Percentiles rank a stretch among this genome's conserved stretches.
Conservation (phyloP, 2,888 invertebrate species). For the Drosophila rubida region DNA sequence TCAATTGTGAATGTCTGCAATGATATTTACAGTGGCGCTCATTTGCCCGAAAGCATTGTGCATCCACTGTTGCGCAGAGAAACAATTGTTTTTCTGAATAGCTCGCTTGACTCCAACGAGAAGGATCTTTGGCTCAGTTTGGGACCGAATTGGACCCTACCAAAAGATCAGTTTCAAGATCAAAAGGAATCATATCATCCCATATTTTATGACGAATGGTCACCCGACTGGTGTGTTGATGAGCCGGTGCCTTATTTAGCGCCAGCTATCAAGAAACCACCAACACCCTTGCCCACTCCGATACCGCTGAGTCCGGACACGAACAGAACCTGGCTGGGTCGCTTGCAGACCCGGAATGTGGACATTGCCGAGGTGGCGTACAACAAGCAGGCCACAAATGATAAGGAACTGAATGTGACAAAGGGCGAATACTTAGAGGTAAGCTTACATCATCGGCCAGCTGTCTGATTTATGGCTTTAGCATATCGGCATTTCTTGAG, state of each 20-base stretch:
- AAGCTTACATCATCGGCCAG: conserved; percentile 46
- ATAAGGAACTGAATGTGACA: conserved; percentile 97
- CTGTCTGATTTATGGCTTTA: background rate
- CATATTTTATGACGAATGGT: conserved; percentile 98
- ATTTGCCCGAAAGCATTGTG: conserved; percentile 93
- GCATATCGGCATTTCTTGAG: conserved; percentile 1
- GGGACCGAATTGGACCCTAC: conserved; percentile 97
- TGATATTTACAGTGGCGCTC: conserved; percentile 92
- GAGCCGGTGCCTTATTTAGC: conserved; percentile 88
- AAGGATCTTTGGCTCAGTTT: conserved; percentile 98
- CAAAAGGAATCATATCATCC: conserved; percentile 96
- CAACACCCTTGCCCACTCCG: conserved; percentile 29
- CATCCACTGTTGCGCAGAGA: conserved; percentile 96
- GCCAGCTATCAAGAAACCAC: conserved; percentile 77
- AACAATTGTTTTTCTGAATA: conserved; percentile 95
- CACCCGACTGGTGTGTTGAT: conserved; percentile 93
- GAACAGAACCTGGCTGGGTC: conserved; percentile 88
- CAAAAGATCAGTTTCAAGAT: conserved; percentile 97
- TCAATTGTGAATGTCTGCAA: conserved; percentile 98
- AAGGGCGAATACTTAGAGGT: conserved; percentile 98
- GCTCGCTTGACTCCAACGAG: conserved; percentile 98
- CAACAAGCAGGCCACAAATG: conserved; percentile 97
- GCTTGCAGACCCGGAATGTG: conserved; percentile 88
- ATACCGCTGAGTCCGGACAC: conserved; percentile 49
- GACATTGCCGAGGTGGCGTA: conserved; percentile 95